Evolutionary conservation across 2,113 vertebrate genomes (phyloP), one percentile per base, ranked within the genome.

Genomic region (Eurypyga helias): DNA sequence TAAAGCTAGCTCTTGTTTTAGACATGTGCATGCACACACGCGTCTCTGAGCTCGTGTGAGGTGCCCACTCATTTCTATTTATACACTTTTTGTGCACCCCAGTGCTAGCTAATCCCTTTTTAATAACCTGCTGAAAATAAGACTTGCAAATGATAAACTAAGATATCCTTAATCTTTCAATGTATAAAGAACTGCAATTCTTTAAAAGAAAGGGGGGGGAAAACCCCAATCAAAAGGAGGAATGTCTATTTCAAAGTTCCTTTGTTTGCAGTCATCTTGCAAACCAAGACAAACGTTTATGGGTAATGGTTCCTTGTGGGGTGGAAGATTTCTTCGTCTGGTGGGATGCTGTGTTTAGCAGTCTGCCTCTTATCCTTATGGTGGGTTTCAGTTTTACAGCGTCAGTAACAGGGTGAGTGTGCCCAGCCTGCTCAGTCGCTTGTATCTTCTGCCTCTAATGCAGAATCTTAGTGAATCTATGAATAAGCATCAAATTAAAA

Each of bases 401-500:
- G 48, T 89, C 81, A 89, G 73, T 65, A 72, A 9, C 20, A 52
- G 57, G 28, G 41, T 49, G 45, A 93, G 65, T 0, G 1, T 69
- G 57, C 82, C 29, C 54, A 89, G 57, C 70, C 57, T 93, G 41
- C 80, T 67, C 15, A 0, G 43, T 89, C 33, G 8, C 48, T 76
- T 69, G 3, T 48, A 24, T 80, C 49, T 91, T 95, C 28, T 80
- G 57, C 29, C 14, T 83, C 45, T 61, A 2, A 41, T 91, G 64
- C 62, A 61, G 55, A 76, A 71, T 69, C 60, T 29, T 24, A 25
- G 23, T 43, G 46, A 87, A 69, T 81, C 36, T 66, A 29, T 81
- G 76, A 94, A 89, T 89, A 89, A 78, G 55, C 71, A 60, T 93
- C 60, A 66, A 72, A 65, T 73, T 62, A 26, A 87, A 93, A 81